Percentiles rank a stretch among this genome's conserved stretches.
Conservation (phyloP, 1,140 invertebrate species). For the Achroia grisella region DNA sequence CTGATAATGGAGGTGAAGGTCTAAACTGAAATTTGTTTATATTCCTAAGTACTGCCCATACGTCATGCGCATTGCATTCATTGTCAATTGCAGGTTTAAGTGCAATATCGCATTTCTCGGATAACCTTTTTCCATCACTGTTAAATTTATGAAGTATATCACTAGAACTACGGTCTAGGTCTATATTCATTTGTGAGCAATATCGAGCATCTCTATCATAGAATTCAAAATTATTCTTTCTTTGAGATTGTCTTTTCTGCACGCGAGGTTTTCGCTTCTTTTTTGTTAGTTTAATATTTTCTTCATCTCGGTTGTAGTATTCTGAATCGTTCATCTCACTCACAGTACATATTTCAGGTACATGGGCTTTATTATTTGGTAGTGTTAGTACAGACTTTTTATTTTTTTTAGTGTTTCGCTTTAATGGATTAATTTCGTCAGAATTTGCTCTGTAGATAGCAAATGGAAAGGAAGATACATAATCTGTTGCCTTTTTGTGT, state of each 20-base stretch:
- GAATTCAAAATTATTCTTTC: slow-evolving; percentile 28
- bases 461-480: slow-evolving; percentile 41
- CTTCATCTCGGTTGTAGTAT: slow-evolving; percentile 27
- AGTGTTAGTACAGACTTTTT: slow-evolving; percentile 54
- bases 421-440: slow-evolving; percentile 40
- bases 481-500: slow-evolving; percentile 28
- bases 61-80: slow-evolving; percentile 26
- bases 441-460: slow-evolving; percentile 55
- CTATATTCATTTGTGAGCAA: slow-evolving; percentile 33
- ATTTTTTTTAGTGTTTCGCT: slow-evolving; percentile 32
- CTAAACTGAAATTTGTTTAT: slow-evolving; percentile 49
- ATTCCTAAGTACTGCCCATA: slow-evolving; percentile 54
- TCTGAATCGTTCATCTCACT: slow-evolving; percentile 60
- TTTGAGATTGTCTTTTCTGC: slow-evolving; percentile 19
- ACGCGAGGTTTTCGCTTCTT: slow-evolving; percentile 22
- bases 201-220: slow-evolving; percentile 41
- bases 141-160: slow-evolving; percentile 32
- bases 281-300: slow-evolving; percentile 17
- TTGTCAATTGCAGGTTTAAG: slow-evolving; percentile 9
- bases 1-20: slow-evolving; percentile 40
- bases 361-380: slow-evolving; percentile 32
- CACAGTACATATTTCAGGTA: slow-evolving; percentile 40
- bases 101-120: slow-evolving; percentile 8
- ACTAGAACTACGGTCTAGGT: slow-evolving; percentile 42
- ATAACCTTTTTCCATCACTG: slow-evolving; percentile 22